Evolutionary conservation across 1,140 invertebrate species (phyloP), one percentile per base, ranked within the genome.

Genomic region (Heliconius congener): DNA sequence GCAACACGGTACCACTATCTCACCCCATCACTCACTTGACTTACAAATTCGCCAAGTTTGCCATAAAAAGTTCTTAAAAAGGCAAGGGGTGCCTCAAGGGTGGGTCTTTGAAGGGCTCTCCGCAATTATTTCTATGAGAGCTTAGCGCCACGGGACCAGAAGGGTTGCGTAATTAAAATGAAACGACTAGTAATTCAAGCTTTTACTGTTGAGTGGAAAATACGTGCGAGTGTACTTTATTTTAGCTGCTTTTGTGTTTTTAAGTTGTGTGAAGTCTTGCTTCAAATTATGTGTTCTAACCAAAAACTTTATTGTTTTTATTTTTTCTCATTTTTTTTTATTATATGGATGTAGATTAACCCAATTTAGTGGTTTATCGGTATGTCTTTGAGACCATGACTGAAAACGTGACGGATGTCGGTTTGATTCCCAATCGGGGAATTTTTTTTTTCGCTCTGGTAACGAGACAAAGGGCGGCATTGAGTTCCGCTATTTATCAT

Each of bases 91-190:
- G 60, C 27, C 8, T 66, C 23, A 13, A 27, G 60, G 60, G 60
- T n/a, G 37, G 30, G 34, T 76, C 57, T 76, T 76, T 76, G 74
- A 76, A 74, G 74, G 74, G 60, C 74, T 42, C 74, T 76, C 46
- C 60, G 74, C 60, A 76, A 76, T 76, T 76, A 76, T 76, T 76
- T 76, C 39, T 27, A 60, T n/a, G 55, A 60, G 74, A 30, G 74
- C 74, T 74, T 52, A 74, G 73, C 73, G 73, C 55, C 60, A 37
- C 13, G 74, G 74, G 74, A 76, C 60, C 23, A 76, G 74, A 71
- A 76, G 57, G 74, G 74, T 76, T 71, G 57, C 39, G 66, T 76
- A 76, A 76, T 76, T 76, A 76, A 76, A 76, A 76, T 71, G 74
- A 76, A 70, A 76, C 74, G 55, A 57, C 74, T 76, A 76, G 37